Conservation (phyloP, 2,888 invertebrate species). For the Saturnia pavonia region DNA sequence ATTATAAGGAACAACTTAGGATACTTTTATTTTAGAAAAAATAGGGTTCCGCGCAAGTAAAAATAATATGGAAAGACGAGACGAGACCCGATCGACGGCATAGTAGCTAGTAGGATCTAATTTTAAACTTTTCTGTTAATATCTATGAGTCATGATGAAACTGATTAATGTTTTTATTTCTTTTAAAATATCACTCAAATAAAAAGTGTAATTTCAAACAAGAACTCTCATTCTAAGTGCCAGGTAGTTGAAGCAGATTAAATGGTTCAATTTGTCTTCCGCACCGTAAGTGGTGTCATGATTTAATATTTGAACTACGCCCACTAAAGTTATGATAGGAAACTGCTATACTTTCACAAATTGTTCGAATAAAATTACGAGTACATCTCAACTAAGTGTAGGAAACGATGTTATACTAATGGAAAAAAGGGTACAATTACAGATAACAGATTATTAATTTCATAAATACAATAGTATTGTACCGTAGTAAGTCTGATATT, state of each 20-base stretch:
- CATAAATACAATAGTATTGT: too few species aligned
- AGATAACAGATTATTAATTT: too few species aligned
- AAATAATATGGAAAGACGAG: too few species aligned
- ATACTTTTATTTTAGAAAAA: too few species aligned
- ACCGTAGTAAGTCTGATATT: too few species aligned
- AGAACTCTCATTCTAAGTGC: not conserved
- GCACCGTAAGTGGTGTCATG: constrained; percentile 62
- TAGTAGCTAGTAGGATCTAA: not conserved
- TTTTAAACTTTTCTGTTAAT: not conserved
- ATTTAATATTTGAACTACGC: constrained; percentile 63
- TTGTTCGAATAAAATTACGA: constrained; percentile 47
- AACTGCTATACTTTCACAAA: constrained; percentile 63
- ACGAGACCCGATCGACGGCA: too few species aligned
- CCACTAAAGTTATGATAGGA: constrained; percentile 58
- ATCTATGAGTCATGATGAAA: not conserved
- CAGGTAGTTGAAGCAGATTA: constrained; percentile 46
- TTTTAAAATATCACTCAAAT: not conserved
- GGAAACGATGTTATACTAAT: not conserved
- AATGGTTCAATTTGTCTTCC: constrained; percentile 70
- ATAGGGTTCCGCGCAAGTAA: too few species aligned
- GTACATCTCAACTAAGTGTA: constrained; percentile 46
- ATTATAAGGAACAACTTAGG: too few species aligned
- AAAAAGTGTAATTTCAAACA: not conserved
- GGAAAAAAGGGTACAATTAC: constrained; percentile 24
- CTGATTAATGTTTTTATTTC: not conserved